These are phyloP conservation scores for Helicoverpa armigera DNA, from an alignment of 1,140 invertebrate species.

Conservation along the genomic window DNA sequence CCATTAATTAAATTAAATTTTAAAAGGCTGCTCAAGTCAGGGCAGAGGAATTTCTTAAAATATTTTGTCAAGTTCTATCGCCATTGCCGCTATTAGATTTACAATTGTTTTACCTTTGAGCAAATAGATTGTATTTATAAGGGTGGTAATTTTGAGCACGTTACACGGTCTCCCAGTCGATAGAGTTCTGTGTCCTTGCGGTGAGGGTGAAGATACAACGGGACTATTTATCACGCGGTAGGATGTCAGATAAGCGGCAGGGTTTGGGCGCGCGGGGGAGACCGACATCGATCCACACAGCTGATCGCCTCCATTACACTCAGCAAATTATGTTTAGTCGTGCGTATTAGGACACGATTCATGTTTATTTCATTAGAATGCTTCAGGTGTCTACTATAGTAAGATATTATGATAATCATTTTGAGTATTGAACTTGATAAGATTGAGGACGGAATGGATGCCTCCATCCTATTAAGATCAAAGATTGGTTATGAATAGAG, in stretches of 20 bases:
- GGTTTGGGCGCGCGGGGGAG: conserved; percentile 48
- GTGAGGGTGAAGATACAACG: conserved; percentile 64
- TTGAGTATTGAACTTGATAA: neutral
- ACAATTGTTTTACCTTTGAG: neutral
- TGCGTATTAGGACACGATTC: conserved; percentile 20
- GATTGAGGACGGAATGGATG: neutral
- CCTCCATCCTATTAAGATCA: neutral
- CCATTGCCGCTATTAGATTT: neutral
- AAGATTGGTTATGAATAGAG: conserved; percentile 37
- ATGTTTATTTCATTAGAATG: conserved; percentile 32
- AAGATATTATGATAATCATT: neutral
- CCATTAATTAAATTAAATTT: conserved; percentile 56
- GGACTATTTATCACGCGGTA: conserved; percentile 71
- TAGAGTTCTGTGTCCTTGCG: conserved; percentile 45
- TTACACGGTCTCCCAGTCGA: conserved; percentile 1
- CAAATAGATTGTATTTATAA: conserved; percentile 5
- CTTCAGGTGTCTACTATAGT: conserved; percentile 15
- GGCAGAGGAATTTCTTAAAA: neutral
- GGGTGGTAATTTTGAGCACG: neutral
- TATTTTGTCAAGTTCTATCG: conserved; percentile 17
- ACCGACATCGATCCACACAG: conserved; percentile 55
- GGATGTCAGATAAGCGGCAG: conserved; percentile 66
- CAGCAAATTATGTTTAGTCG: conserved; percentile 32
- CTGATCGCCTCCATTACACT: conserved; percentile 58
- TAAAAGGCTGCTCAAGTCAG: conserved; percentile 38